Percentiles rank a stretch among this genome's conserved stretches.
Conservation (phyloP, 2,888 invertebrate genomes). For the Leistus spinibarbis region DNA sequence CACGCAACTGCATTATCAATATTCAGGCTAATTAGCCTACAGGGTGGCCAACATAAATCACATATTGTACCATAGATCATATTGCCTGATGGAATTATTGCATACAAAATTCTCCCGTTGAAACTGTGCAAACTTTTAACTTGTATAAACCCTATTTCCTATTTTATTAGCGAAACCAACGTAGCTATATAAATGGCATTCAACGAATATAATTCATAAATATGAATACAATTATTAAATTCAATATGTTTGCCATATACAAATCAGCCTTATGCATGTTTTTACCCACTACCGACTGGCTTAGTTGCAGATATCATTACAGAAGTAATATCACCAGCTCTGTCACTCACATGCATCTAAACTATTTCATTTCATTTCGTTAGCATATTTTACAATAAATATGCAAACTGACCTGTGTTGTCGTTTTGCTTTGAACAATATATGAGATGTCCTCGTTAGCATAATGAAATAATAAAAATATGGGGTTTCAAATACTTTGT, state of each 20-base stretch:
- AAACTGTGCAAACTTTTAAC: no score
- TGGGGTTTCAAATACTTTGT: not conserved
- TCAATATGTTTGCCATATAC: not conserved
- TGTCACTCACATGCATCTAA: not conserved
- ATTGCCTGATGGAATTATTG: not conserved
- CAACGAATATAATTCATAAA: not conserved
- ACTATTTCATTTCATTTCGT: not conserved
- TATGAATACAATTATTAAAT: not conserved
- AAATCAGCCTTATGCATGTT: not conserved
- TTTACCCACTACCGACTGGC: not conserved
- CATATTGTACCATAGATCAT: not conserved
- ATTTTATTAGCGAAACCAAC: no score
- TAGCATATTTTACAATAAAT: not conserved
- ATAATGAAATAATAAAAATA: not conserved
- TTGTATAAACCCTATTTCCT: not conserved
- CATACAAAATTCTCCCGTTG: no score
- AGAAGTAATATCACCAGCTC: not conserved
- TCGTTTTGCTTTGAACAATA: not conserved
- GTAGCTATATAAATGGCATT: not conserved
- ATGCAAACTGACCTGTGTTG: not conserved
- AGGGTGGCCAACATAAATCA: conserved; percentile 50
- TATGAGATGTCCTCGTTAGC: not conserved
- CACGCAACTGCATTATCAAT: conserved; percentile 20
- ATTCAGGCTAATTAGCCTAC: conserved; percentile 53
- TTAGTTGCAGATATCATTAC: not conserved